These are phyloP conservation scores for Galagoides demidoff DNA, from an alignment of 2,797 vertebrate genomes.

Conservation along the genomic window DNA sequence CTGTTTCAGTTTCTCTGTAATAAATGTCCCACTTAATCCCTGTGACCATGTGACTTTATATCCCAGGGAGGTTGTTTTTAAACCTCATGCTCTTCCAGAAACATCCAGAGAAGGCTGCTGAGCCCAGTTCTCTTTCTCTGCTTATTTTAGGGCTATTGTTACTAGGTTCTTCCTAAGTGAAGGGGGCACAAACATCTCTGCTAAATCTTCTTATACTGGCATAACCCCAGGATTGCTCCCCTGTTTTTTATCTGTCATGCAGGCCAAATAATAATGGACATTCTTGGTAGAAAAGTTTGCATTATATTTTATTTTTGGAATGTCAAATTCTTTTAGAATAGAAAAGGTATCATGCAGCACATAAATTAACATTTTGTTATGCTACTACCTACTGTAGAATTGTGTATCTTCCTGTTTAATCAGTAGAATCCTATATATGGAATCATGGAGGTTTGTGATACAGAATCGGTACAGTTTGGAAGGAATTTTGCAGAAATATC, in stretches of 20 bases:
- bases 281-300: slow-evolving; percentile 3
- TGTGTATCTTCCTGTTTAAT: background rate
- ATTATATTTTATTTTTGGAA: slow-evolving; percentile 28
- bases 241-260: background rate
- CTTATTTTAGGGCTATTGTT: background rate
- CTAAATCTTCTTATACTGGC: background rate
- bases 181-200: background rate
- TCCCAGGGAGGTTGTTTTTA: background rate
- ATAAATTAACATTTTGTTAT: background rate
- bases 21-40: background rate
- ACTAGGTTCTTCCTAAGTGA: background rate
- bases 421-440: background rate
- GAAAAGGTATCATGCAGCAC: slow-evolving; percentile 26
- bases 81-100: background rate
- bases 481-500: background rate
- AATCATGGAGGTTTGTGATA: background rate
- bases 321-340: slow-evolving; percentile 51
- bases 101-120: background rate
- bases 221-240: background rate
- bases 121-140: background rate
- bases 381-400: background rate
- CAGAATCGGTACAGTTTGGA: background rate
- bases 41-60: slow-evolving; percentile 32
- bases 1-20: background rate
- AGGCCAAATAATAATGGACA: background rate